A percentile compares a stretch with the other conserved stretches of the same genome.
Conservation (phyloP, 2,113 vertebrate species). For the Menura novaehollandiae region DNA sequence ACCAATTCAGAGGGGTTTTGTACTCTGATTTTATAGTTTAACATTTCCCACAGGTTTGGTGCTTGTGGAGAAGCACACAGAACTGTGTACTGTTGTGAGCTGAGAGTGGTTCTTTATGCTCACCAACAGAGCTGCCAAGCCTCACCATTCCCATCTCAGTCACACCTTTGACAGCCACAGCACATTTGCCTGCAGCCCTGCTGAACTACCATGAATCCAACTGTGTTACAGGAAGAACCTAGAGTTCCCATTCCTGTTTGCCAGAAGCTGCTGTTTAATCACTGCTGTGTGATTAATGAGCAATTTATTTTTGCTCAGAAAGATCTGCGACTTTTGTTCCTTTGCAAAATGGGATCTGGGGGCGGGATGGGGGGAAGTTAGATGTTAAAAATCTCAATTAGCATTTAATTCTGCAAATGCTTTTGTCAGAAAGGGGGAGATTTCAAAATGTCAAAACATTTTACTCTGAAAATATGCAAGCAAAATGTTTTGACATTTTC, state of each 20-base stretch:
- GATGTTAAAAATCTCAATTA: neutral
- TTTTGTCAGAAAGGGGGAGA: neutral
- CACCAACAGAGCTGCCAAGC: neutral
- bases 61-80: neutral
- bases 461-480: neutral
- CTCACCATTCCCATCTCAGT: neutral
- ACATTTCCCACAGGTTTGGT: neutral
- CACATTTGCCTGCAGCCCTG: fast-evolving
- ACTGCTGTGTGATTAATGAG: neutral
- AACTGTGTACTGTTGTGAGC: neutral
- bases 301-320: neutral
- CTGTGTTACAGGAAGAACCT: neutral
- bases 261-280: neutral
- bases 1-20: neutral
- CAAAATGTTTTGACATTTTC: constrained; percentile 23
- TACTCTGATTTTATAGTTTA: neutral
- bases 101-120: neutral
- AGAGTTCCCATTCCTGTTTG: neutral
- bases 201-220: neutral
- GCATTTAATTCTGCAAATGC: neutral
- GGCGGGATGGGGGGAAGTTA: fast-evolving
- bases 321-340: neutral
- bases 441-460: neutral
- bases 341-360: neutral
- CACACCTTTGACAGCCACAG: neutral